Base-by-base conservation (phyloP, 2,797 vertebrate species). In the Philypnodon macrostomus region DNA sequence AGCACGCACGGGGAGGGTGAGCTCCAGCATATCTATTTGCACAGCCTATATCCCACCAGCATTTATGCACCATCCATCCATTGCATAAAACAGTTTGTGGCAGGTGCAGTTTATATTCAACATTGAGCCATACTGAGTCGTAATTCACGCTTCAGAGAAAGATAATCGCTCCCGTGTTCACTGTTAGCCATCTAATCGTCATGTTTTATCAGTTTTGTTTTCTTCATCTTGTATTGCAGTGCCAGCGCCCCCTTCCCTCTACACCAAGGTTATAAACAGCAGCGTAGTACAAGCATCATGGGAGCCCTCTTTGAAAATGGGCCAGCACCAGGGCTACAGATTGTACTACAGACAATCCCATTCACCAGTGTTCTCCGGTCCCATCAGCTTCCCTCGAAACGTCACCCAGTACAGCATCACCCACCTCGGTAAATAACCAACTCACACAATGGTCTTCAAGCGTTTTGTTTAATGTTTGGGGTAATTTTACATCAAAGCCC, bases 1-100 rank as follows among this genome's bases (percentile, higher is more conserved):
- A 94, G 84, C 87, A 98, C 96, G 12, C 87, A 91, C 21, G 96
- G 96, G 11, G 97, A 99, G 90, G 97, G 97, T 97, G 87, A 89
- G 90, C 15, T 42, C 23, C 17, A 50, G 40, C 47, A 12, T 26
- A n/a, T 41, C 30, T 30, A 53, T 41, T 16, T 48, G 49, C 6
- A 23, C 18, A 40, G 3, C 12, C 16, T 29, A 15, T 42, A 6
- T 51, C 29, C 21, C 8, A 51, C 23, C 18, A 24, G 12, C 26
- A 41, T 42, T n/a, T 26, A 52, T 5, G 14, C 4, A 11, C 53
- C 1, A 16, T 13, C 18, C 30, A 6, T 2, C 2, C 24, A 31
- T 42, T 39, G 15, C 7, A 8, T 33, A 23, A 33, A 47, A 19
- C 5, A 34, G 13, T 15, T 34, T 47, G 31, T 21, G n/a, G n/a